Evolutionary conservation across 2,888 invertebrate species (phyloP).

Genomic region (Mylabris sibirica): DNA sequence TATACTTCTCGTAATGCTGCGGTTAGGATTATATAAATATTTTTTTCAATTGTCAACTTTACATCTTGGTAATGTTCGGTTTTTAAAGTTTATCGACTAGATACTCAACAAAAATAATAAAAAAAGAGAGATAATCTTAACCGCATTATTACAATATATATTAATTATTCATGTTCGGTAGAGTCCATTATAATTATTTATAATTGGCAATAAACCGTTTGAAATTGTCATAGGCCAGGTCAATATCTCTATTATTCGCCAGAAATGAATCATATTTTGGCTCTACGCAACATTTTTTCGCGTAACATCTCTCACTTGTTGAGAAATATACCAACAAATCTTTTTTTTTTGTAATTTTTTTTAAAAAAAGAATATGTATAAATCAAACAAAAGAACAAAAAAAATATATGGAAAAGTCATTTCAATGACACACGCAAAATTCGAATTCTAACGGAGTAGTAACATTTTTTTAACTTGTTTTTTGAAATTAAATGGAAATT

Average conservation of each 20-base stretch:
- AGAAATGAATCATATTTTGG: conserved; percentile 9
- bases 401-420: conserved; percentile 2
- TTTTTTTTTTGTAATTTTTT: background rate
- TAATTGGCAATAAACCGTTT: background rate
- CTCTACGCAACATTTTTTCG: conserved; percentile 9
- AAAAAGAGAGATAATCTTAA: background rate
- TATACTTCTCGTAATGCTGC: conserved; percentile 8
- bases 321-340: background rate
- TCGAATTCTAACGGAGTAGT: conserved; percentile 4
- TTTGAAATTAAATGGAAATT: conserved; percentile 44
- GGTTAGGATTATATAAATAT: background rate
- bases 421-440: conserved; percentile 12
- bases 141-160: conserved; percentile 6
- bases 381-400: background rate
- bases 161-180: conserved; percentile 1
- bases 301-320: background rate
- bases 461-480: background rate
- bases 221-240: conserved; percentile 11
- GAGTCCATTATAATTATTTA: conserved; percentile 7
- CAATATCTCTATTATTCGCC: conserved; percentile 7
- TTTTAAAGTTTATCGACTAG: background rate
- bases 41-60: background rate
- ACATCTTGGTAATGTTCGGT: background rate
- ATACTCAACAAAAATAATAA: background rate
- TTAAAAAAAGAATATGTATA: background rate